These are phyloP conservation scores for Etheostoma cragini DNA, from an alignment of 2,113 vertebrate species.

Conservation along the genomic window DNA sequence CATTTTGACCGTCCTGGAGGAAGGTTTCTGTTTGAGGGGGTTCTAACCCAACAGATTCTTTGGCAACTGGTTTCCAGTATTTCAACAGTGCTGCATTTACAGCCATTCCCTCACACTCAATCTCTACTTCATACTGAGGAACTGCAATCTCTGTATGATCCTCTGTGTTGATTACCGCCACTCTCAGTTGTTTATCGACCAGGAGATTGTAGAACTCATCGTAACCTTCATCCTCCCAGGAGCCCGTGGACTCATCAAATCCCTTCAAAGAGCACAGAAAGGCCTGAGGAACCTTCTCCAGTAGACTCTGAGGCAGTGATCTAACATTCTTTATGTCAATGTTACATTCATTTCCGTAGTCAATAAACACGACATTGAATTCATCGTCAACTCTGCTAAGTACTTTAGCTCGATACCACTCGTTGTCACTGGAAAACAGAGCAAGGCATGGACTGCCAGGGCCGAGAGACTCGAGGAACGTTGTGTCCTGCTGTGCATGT, in stretches of 20 bases:
- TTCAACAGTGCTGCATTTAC: conserved; percentile 85
- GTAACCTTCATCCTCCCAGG: conserved; percentile 82
- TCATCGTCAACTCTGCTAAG: conserved; percentile 46
- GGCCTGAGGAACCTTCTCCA: conserved; percentile 83
- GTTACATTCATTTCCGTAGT: conserved; percentile 87
- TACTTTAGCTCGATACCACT: conserved; percentile 87
- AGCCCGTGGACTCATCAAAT: conserved; percentile 80
- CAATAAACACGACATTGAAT: conserved; percentile 82
- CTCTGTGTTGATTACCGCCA: conserved; percentile 76
- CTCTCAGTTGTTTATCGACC: conserved; percentile 79
- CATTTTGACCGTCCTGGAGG: not conserved
- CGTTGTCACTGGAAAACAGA: conserved; percentile 82
- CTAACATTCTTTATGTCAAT: conserved; percentile 75
- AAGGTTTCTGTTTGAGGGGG: not conserved
- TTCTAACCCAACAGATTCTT: not conserved
- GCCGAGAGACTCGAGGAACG: conserved; percentile 49
- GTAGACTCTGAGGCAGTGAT: conserved; percentile 78
- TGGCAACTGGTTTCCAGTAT: conserved; percentile 75
- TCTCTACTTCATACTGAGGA: conserved; percentile 82
- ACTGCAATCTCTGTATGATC: conserved; percentile 52
- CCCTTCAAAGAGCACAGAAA: conserved; percentile 88
- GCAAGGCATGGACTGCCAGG: conserved; percentile 86
- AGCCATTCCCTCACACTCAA: conserved; percentile 74
- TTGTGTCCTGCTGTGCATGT: conserved; percentile 36
- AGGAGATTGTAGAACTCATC: conserved; percentile 83